Evolutionary conservation across 2,888 invertebrate species (phyloP).

Genomic region (Acleris literana): DNA sequence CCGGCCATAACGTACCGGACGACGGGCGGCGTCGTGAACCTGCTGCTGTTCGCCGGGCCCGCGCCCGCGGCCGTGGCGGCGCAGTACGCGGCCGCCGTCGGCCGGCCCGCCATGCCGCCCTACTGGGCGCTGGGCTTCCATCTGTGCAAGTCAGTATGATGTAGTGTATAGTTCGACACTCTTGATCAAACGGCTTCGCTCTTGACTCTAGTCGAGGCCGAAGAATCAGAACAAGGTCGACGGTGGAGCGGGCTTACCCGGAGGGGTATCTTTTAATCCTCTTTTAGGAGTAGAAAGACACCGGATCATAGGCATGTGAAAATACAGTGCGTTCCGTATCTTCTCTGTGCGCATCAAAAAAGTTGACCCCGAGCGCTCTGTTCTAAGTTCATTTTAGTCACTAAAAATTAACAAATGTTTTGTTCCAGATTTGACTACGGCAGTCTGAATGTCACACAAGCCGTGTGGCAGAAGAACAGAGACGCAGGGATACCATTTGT

Average conservation of each 20-base stretch:
- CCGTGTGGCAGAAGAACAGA: constrained; percentile 87
- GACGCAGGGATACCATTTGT: constrained; percentile 91
- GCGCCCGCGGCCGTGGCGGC: constrained; percentile 86
- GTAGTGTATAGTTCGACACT: no score
- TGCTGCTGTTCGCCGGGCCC: constrained; percentile 91
- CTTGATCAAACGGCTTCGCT: no score
- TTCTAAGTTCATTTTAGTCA: no score
- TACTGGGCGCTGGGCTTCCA: constrained; percentile 96
- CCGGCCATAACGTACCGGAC: constrained; percentile 92
- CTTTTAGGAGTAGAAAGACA: no score
- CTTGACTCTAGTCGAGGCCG: no score
- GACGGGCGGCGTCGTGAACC: constrained; percentile 91
- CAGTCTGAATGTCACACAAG: constrained; percentile 85
- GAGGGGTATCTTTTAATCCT: no score
- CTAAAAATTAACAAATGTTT: constrained; percentile 8
- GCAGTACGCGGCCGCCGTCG: constrained; percentile 88
- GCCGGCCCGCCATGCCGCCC: constrained; percentile 91
- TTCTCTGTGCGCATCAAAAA: no score
- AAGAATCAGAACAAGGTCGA: no score
- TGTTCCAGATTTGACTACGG: constrained; percentile 86
- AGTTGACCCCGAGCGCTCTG: no score
- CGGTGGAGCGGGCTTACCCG: no score
- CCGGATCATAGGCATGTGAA: no score
- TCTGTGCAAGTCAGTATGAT: constrained; percentile 85
- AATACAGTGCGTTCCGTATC: no score